phyloP scores from a whole-genome alignment of 2,113 vertebrate genomes.

The Falco punctatus region DNA sequence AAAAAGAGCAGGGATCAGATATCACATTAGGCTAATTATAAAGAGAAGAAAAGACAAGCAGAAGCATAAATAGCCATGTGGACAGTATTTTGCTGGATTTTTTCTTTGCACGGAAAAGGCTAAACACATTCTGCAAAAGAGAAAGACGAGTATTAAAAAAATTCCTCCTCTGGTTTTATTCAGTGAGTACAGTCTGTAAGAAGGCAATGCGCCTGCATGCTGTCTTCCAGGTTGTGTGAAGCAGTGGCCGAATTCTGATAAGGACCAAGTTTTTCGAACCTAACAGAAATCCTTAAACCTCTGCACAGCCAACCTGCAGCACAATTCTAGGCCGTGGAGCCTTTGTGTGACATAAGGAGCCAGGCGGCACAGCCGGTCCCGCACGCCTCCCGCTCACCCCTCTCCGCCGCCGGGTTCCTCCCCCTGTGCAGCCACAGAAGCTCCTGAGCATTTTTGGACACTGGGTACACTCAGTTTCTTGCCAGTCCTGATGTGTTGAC shows the following conservation, averaged over 20 bases:
- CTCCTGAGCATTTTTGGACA: neutral
- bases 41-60: slow-evolving; percentile 29
- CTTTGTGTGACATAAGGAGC: neutral
- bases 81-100: slow-evolving; percentile 21
- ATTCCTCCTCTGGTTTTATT: neutral
- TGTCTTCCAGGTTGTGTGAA: neutral
- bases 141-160: neutral
- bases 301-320: neutral
- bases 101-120: slow-evolving; percentile 12
- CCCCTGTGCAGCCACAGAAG: neutral
- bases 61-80: slow-evolving; percentile 44
- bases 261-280: neutral
- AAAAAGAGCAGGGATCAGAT: slow-evolving; percentile 57
- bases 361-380: neutral
- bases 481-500: neutral
- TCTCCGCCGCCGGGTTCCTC: rapidly evolving
- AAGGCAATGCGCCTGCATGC: rapidly evolving
- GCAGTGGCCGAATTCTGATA: neutral
- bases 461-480: neutral
- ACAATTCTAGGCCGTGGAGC: neutral
- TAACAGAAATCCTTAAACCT: neutral
- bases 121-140: neutral
- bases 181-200: rapidly evolving
- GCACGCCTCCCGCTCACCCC: neutral
- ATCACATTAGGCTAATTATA: slow-evolving; percentile 56